Evolutionary conservation across 1,140 invertebrate genomes (phyloP).

Genomic region (Drosophila rhopaloa): DNA sequence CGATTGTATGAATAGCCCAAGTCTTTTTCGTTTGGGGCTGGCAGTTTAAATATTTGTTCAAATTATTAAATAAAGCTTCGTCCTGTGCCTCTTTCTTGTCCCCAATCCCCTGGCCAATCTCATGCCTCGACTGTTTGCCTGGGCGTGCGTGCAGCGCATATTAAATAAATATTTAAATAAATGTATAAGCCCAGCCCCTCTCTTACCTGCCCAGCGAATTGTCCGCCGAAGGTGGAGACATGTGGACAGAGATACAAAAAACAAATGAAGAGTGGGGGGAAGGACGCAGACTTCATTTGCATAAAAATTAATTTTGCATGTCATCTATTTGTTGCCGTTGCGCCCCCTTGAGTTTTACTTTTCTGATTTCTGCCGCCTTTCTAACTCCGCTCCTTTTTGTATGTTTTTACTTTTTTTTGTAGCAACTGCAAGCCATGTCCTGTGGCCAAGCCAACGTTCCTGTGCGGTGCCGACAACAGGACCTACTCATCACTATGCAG

Average conservation of each 20-base stretch:
- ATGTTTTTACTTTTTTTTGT: conserved; percentile 5
- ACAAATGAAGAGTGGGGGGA: neutral
- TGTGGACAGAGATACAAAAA: conserved; percentile 6
- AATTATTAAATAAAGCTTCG: conserved; percentile 68
- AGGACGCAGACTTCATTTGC: conserved; percentile 61
- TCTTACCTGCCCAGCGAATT: conserved; percentile 22
- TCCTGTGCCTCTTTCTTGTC: conserved; percentile 1
- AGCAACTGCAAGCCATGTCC: conserved; percentile 92
- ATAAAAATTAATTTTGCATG: conserved; percentile 84
- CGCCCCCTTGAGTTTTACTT: conserved; percentile 50
- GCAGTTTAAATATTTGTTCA: conserved; percentile 69
- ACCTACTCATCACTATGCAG: conserved; percentile 96
- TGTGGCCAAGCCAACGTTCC: conserved; percentile 91
- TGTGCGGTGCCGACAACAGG: conserved; percentile 95
- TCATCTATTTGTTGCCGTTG: conserved; percentile 72
- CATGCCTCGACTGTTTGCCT: conserved; percentile 49
- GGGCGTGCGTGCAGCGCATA: conserved; percentile 68
- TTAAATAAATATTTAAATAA: conserved; percentile 81
- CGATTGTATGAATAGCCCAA: neutral
- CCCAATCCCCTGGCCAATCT: conserved; percentile 33
- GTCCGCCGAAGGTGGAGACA: conserved; percentile 1
- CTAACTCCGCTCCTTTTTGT: conserved; percentile 18
- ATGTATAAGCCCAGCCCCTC: conserved; percentile 34
- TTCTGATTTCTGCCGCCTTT: conserved; percentile 44
- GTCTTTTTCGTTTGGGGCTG: conserved; percentile 5